Percentiles rank a stretch among this genome's conserved stretches.
phyloP scores from a whole-genome alignment of 1,140 invertebrate genomes.

The Dendroctonus ponderosae region DNA sequence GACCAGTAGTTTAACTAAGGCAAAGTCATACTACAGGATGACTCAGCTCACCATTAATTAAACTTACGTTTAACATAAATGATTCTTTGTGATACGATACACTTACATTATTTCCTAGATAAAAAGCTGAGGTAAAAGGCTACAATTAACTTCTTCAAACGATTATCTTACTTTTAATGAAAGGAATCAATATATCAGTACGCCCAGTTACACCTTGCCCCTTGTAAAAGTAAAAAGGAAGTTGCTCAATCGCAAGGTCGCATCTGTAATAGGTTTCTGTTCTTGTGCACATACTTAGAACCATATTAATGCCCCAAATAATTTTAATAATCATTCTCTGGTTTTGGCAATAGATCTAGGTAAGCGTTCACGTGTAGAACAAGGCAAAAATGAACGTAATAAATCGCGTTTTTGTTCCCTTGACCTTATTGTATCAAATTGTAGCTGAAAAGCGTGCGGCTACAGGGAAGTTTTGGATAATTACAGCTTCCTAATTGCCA shows the following conservation, averaged over 20 bases:
- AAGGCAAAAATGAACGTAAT: slow-evolving; percentile 3
- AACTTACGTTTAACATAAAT: too few relatives aligned
- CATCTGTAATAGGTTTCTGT: neutral
- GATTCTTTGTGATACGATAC: too few relatives aligned
- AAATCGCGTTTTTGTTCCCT: slow-evolving; percentile 4
- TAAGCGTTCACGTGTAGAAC: slow-evolving; percentile 7
- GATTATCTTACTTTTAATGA: neutral
- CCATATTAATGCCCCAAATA: slow-evolving; percentile 11
- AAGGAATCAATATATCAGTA: slow-evolving; percentile 7
- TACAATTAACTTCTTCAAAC: neutral
- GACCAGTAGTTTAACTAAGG: too few relatives aligned
- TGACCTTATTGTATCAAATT: slow-evolving; percentile 7
- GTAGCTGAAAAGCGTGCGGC: neutral
- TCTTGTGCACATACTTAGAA: neutral
- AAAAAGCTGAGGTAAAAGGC: neutral
- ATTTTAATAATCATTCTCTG: slow-evolving; percentile 12
- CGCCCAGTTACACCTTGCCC: slow-evolving; percentile 16
- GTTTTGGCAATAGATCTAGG: slow-evolving; percentile 11
- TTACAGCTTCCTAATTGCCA: neutral
- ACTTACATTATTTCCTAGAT: too few relatives aligned
- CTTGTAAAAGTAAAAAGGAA: slow-evolving; percentile 1
- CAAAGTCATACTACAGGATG: too few relatives aligned
- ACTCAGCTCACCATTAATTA: too few relatives aligned
- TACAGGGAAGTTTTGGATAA: neutral
- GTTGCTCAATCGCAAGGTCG: slow-evolving; percentile 10